A percentile compares a stretch with the other conserved stretches of the same genome.
Evolutionary conservation across 2,888 invertebrate species (phyloP).

Genomic region (Drosophila kuntzei): DNA sequence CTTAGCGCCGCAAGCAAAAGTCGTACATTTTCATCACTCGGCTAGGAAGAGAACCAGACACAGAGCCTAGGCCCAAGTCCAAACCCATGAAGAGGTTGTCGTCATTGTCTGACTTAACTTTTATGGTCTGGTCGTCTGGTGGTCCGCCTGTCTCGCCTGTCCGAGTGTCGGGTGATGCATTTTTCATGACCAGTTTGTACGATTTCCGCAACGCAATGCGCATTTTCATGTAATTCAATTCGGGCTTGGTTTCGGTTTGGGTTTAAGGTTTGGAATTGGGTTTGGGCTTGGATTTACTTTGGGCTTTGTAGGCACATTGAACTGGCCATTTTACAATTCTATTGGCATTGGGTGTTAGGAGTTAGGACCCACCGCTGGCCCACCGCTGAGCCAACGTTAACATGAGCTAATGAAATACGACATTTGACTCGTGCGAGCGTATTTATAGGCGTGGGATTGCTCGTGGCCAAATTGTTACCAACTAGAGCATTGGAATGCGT

Average conservation of each 20-base stretch:
- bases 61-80: constrained; percentile 27
- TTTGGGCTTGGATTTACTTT: constrained; percentile 19
- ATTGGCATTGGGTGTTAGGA: constrained; percentile 55
- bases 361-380: constrained; percentile 33
- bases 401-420: constrained; percentile 78
- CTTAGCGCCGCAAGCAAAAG: constrained; percentile 69
- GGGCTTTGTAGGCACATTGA: constrained; percentile 57
- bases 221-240: constrained; percentile 80
- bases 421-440: constrained; percentile 74
- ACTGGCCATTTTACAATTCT: constrained; percentile 71
- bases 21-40: constrained; percentile 79
- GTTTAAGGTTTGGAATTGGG: constrained; percentile 8
- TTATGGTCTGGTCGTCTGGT: constrained; percentile 46
- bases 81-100: constrained; percentile 46
- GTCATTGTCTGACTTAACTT: constrained; percentile 59
- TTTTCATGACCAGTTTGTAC: constrained; percentile 81
- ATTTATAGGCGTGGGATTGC: constrained; percentile 80
- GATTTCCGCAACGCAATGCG: constrained; percentile 76
- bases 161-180: constrained; percentile 66
- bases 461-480: constrained; percentile 56
- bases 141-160: constrained; percentile 26
- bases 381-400: constrained; percentile 67
- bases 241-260: constrained; percentile 40
- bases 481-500: constrained; percentile 39
- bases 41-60: constrained; percentile 43